These are phyloP conservation scores for Microcaecilia unicolor DNA, from an alignment of 2,797 vertebrate species.

Conservation along the genomic window DNA sequence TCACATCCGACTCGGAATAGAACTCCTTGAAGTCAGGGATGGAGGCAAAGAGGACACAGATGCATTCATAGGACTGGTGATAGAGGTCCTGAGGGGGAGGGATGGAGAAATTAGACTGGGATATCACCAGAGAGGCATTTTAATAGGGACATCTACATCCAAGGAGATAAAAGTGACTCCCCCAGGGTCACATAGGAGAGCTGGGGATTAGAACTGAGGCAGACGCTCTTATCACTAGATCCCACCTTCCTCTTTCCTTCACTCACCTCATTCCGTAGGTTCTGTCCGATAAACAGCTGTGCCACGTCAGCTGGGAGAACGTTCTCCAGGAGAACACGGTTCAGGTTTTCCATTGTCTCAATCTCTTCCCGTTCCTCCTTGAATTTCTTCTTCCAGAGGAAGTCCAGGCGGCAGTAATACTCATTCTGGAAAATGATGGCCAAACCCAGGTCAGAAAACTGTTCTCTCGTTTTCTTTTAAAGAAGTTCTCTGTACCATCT, in stretches of 20 bases:
- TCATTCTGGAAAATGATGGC: conserved; percentile 74
- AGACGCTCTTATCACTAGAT: too few species aligned
- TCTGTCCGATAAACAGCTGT: conserved; percentile 73
- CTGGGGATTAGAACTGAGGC: too few species aligned
- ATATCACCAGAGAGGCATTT: background rate
- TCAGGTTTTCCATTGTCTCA: conserved; percentile 79
- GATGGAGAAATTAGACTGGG: background rate
- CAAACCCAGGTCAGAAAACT: background rate
- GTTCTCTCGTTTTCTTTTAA: background rate
- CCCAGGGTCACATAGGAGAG: too few species aligned
- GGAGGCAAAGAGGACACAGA: conserved; percentile 83
- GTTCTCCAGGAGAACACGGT: conserved; percentile 76
- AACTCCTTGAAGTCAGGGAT: conserved; percentile 85
- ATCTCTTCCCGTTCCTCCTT: conserved; percentile 69
- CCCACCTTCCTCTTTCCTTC: too few species aligned
- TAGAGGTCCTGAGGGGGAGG: conserved; percentile 68
- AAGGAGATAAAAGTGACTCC: too few species aligned
- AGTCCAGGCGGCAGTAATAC: conserved; percentile 73
- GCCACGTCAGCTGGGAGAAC: conserved; percentile 76
- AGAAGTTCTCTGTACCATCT: background rate
- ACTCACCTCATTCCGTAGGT: conserved; percentile 65
- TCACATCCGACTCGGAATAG: conserved; percentile 72
- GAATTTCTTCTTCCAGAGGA: conserved; percentile 74
- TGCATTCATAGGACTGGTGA: conserved; percentile 73
- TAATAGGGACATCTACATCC: background rate